Evolutionary conservation across 2,888 invertebrate species (phyloP).

Genomic region (Dynastes grantii): DNA sequence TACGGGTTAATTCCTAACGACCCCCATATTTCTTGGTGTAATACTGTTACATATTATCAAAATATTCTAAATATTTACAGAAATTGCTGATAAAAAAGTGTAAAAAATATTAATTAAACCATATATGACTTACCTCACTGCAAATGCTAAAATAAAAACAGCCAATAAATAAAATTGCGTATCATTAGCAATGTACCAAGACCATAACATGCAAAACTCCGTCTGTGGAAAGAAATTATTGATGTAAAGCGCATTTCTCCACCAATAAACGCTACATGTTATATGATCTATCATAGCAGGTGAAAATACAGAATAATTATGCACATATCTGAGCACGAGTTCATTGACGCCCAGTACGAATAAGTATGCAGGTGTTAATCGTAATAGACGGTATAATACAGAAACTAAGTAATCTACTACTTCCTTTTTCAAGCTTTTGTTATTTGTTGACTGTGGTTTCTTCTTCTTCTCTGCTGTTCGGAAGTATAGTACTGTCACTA

Average conservation of each 20-base stretch:
- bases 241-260: conserved; percentile 88
- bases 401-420: conserved; percentile 71
- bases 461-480: conserved; percentile 76
- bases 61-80: too few relatives aligned
- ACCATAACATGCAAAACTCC: conserved; percentile 88
- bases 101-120: too few relatives aligned
- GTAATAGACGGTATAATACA: conserved; percentile 78
- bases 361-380: conserved; percentile 87
- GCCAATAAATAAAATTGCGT: conserved; percentile 85
- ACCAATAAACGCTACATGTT: conserved; percentile 86
- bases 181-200: conserved; percentile 88
- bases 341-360: conserved; percentile 85
- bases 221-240: conserved; percentile 84
- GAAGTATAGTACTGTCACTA: conserved; percentile 82
- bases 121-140: conserved; percentile 76
- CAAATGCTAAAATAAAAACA: conserved; percentile 77
- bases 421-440: conserved; percentile 54
- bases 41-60: too few relatives aligned
- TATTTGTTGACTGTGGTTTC: conserved; percentile 59
- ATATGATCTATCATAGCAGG: conserved; percentile 80
- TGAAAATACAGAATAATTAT: conserved; percentile 82
- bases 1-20: too few relatives aligned
- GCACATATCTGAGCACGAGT: conserved; percentile 80
- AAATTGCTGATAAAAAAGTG: too few relatives aligned
- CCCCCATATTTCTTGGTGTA: too few relatives aligned